phyloP scores from a whole-genome alignment of 2,888 invertebrate genomes.

The Elgonia sp. region DNA sequence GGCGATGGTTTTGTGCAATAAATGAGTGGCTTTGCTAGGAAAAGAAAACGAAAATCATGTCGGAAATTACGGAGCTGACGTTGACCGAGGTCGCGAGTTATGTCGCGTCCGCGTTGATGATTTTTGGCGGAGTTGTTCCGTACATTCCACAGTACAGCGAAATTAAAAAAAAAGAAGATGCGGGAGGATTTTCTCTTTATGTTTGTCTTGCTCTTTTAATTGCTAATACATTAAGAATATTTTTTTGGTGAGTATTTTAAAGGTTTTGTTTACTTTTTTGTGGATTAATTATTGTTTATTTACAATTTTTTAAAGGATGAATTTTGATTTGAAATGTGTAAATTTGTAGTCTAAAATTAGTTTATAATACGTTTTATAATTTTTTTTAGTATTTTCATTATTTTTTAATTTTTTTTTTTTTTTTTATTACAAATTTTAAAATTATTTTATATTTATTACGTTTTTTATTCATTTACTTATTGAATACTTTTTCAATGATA shows the following conservation, averaged over 20 bases:
- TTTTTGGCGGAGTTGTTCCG: conserved; percentile 97
- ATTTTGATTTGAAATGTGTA: no score
- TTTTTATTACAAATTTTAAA: no score
- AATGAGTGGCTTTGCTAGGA: conserved; percentile 47
- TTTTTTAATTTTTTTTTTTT: no score
- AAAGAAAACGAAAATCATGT: conserved; percentile 55
- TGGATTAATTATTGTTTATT: background rate
- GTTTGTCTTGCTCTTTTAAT: conserved; percentile 98
- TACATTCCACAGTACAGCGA: conserved; percentile 98
- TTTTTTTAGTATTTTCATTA: no score
- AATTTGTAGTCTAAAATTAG: no score
- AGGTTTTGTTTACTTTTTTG: background rate
- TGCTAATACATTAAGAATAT: conserved; percentile 98
- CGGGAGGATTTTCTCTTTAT: conserved; percentile 98
- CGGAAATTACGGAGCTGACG: conserved; percentile 88
- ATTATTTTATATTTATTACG: no score
- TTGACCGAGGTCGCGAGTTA: conserved; percentile 93
- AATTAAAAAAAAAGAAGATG: conserved; percentile 95
- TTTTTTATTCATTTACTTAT: no score
- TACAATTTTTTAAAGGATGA: no score
- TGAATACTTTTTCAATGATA: no score
- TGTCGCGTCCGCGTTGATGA: conserved; percentile 95
- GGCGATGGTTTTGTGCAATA: conserved; percentile 19
- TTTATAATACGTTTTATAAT: no score
- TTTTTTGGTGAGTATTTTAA: conserved; percentile 95